phyloP scores from a whole-genome alignment of 2,888 invertebrate genomes.

The Coecobrya sp. region DNA sequence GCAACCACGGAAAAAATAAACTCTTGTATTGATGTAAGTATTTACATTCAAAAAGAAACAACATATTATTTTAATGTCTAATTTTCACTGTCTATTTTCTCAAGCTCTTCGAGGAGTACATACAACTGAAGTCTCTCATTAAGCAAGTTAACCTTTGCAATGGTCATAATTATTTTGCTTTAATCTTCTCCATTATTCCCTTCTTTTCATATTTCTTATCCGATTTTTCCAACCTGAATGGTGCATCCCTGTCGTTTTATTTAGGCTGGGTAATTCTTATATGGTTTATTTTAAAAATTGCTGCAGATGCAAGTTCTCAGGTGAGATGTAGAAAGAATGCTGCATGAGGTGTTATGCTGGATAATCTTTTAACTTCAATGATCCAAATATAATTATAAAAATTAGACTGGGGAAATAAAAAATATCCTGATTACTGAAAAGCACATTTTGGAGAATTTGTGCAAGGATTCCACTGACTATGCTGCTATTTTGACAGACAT shows the following conservation, averaged over 20 bases:
- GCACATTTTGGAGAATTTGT: too few relatives aligned
- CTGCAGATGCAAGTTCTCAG: not conserved
- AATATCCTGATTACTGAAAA: too few relatives aligned
- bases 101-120: not conserved
- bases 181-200: not conserved
- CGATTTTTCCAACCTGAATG: not conserved
- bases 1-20: too few relatives aligned
- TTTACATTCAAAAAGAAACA: not conserved
- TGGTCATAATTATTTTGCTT: not conserved
- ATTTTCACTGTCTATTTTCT: not conserved
- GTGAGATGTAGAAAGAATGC: not conserved
- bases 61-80: not conserved
- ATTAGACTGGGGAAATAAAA: conserved; percentile 22
- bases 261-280: not conserved
- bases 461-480: not conserved
- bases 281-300: not conserved
- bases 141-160: not conserved
- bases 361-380: too few relatives aligned
- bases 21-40: not conserved
- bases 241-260: not conserved
- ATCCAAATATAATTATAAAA: too few relatives aligned
- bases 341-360: not conserved
- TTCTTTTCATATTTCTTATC: not conserved
- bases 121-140: not conserved
- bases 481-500: not conserved